A percentile compares a stretch with the other conserved stretches of the same genome.
phyloP scores from a whole-genome alignment of 2,113 vertebrate species.

The Alligator mississippiensis region DNA sequence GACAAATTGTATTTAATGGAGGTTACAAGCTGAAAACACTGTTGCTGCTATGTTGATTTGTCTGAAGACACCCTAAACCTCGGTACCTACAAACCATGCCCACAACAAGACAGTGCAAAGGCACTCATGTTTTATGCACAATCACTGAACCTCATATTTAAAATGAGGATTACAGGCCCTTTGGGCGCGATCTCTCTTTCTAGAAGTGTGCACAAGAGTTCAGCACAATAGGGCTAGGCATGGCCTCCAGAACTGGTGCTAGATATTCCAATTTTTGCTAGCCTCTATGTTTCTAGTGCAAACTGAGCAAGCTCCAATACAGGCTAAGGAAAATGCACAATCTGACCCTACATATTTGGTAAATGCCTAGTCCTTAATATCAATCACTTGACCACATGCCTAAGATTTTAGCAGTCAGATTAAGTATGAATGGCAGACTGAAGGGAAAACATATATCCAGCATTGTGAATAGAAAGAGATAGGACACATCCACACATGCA shows the following conservation, averaged over 20 bases:
- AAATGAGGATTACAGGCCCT: neutral
- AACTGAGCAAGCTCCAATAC: fast-evolving
- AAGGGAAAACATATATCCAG: neutral
- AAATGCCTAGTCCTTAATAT: neutral
- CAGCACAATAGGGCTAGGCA: no score
- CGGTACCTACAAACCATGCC: neutral
- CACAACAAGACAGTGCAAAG: neutral
- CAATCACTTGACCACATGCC: neutral
- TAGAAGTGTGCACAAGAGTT: no score
- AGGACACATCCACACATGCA: no score
- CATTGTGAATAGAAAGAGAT: neutral
- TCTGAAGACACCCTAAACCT: neutral
- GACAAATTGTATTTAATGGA: neutral
- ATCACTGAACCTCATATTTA: neutral
- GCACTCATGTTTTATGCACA: neutral
- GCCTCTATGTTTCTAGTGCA: neutral
- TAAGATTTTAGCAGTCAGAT: neutral
- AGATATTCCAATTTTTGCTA: no score
- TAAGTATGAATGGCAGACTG: neutral
- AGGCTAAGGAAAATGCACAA: neutral
- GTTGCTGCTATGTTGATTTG: neutral
- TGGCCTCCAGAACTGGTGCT: neutral
- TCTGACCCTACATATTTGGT: neutral
- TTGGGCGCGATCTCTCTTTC: neutral
- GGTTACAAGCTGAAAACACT: neutral